A percentile compares a stretch with the other conserved stretches of the same genome.
Conservation (phyloP, 2,113 vertebrate species). For the Cyanocitta stelleri region DNA sequence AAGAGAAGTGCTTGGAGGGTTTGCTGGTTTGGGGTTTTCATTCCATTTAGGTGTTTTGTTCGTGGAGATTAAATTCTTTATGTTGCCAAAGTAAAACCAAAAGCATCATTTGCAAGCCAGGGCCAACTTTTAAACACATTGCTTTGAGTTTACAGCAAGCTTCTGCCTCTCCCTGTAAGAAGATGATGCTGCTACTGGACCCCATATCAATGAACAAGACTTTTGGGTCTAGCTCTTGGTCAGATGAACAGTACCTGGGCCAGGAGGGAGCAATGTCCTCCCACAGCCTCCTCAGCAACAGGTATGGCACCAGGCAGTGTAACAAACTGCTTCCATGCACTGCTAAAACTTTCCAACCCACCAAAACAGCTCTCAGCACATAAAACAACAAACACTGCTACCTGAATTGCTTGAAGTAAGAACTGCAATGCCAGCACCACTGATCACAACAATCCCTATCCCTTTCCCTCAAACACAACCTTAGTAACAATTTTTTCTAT, state of each 20-base stretch:
- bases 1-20: background rate
- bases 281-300: background rate
- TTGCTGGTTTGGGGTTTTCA: background rate
- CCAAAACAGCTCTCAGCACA: background rate
- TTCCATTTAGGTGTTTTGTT: background rate
- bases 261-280: background rate
- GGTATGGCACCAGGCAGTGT: fast-evolving
- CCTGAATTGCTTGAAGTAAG: background rate
- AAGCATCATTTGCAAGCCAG: background rate
- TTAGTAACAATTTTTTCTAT: background rate
- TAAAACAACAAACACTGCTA: background rate
- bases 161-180: background rate
- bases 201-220: background rate
- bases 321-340: background rate
- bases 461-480: background rate
- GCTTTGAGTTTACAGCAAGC: background rate
- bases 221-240: background rate
- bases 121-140: background rate
- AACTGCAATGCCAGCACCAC: background rate
- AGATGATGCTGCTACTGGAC: background rate
- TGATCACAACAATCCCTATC: background rate
- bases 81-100: background rate
- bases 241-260: background rate
- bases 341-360: background rate
- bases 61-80: background rate